Percentiles rank a stretch among this genome's conserved stretches.
Conservation (phyloP, 1,140 invertebrate genomes). For the Arctopsyche grandis region DNA sequence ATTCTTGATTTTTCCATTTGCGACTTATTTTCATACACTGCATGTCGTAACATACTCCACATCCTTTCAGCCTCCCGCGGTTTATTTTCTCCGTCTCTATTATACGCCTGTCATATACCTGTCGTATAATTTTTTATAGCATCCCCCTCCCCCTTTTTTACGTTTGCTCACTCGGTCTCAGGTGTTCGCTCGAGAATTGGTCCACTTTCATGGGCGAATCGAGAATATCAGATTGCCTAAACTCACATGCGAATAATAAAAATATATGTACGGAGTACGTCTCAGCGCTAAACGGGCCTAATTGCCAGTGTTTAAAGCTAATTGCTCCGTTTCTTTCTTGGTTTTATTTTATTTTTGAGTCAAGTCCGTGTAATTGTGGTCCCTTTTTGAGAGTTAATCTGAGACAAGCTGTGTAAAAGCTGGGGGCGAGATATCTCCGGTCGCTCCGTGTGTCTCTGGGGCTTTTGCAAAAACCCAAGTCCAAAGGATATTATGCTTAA, state of each 20-base stretch:
- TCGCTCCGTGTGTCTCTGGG: not conserved
- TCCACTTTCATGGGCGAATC: not conserved
- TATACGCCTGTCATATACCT: slow-evolving; percentile 18
- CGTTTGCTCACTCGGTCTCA: not conserved
- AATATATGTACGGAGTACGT: too few species aligned
- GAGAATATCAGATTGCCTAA: too few species aligned
- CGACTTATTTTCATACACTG: slow-evolving; percentile 1
- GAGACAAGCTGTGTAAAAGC: slow-evolving; percentile 16
- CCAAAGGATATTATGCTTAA: slow-evolving; percentile 31
- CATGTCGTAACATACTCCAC: not conserved
- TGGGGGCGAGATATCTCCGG: not conserved
- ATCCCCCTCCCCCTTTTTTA: not conserved
- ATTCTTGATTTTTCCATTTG: too few species aligned
- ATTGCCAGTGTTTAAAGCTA: too few species aligned
- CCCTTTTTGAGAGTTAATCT: slow-evolving; percentile 2
- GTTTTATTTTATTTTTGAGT: not conserved
- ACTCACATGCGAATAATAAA: too few species aligned
- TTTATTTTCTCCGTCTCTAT: slow-evolving; percentile 15
- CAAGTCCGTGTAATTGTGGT: not conserved
- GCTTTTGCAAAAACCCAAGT: slow-evolving; percentile 23
- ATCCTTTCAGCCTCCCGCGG: not conserved
- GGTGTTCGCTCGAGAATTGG: not conserved
- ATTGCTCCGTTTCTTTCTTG: too few species aligned
- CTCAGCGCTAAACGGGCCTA: too few species aligned
- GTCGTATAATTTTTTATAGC: slow-evolving; percentile 14